Base-by-base conservation (phyloP, 2,888 invertebrate species). In the Gastracanthus pulcherrimus region DNA sequence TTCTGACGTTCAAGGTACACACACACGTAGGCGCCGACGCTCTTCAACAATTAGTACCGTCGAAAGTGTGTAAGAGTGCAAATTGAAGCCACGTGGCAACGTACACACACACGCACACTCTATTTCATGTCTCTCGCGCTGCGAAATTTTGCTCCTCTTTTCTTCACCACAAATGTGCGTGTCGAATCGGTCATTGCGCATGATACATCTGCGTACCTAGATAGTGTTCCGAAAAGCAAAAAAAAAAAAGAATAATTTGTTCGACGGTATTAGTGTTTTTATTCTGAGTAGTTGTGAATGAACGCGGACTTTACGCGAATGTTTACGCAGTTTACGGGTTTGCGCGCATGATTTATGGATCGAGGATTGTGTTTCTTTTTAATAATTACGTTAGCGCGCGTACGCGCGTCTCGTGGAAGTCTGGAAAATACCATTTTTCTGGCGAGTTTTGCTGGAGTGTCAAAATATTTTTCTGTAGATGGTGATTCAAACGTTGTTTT, bases 71-170 rank as follows among this genome's bases (percentile, higher is more conserved):
- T 48, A 48, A 45, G 16, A 31, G 45, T 48, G 69, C 19, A 34
- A 69, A 69, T 69, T 51, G 48, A 69, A 51, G 9, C 69, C 69
- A 51, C 34, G 34, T 69, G 69, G 36, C 19, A 19, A n/a, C 2
- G 4, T 41, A 9, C 11, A 11, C 48, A 69, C n/a, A 48, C n/a
- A 31, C 3, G 19, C n/a, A n/a, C n/a, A n/a, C n/a, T n/a, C n/a
- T n/a, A n/a, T n/a, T n/a, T n/a, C n/a, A n/a, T n/a, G n/a, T n/a
- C n/a, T n/a, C n/a, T n/a, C n/a, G n/a, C n/a, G n/a, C n/a, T 3
- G 51, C n/a, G n/a, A n/a, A n/a, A 31, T 26, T 34, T 3, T 38
- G 23, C 7, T n/a, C n/a, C 13, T 29, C 16, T 70, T 3, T 19
- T 26, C 4, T 7, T 55, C n/a, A 2, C 36, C n/a, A 51, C 23